phyloP scores from a whole-genome alignment of 2,888 invertebrate species.

The Elegia similella region DNA sequence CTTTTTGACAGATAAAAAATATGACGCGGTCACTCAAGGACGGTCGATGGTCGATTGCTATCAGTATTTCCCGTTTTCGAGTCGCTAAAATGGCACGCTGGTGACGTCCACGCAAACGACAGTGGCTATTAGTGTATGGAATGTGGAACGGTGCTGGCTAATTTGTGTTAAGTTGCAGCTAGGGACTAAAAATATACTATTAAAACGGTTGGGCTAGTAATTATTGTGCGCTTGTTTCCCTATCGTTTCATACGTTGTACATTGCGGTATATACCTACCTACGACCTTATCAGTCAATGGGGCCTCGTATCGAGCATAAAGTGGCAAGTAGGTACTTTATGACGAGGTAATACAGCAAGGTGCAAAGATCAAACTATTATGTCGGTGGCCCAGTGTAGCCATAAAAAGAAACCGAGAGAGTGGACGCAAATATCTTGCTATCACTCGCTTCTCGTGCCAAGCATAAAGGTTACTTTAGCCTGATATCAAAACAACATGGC shows the following conservation, averaged over 20 bases:
- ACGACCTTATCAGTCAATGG: too few species aligned
- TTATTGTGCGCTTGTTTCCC: neutral
- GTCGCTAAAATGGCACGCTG: constrained; percentile 40
- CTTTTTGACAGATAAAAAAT: constrained; percentile 74
- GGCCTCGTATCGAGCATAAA: too few species aligned
- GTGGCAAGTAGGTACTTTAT: too few species aligned
- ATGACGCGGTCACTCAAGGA: constrained; percentile 77
- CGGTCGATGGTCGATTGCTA: constrained; percentile 50
- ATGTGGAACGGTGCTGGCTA: neutral
- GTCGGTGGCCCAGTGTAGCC: neutral
- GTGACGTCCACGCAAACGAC: constrained; percentile 37
- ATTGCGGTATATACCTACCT: too few species aligned
- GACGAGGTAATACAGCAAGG: too few species aligned
- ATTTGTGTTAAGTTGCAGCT: neutral
- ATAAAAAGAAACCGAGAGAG: neutral
- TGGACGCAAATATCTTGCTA: neutral
- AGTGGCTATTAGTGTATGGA: constrained; percentile 26
- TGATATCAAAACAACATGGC: neutral
- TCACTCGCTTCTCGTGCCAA: neutral
- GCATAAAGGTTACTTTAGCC: constrained; percentile 4
- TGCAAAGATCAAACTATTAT: too few species aligned
- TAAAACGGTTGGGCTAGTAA: neutral
- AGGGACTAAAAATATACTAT: neutral
- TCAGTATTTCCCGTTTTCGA: constrained; percentile 69
- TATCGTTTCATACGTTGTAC: neutral